Base-by-base conservation (phyloP, 2,113 vertebrate species). In the Notechis scutatus region DNA sequence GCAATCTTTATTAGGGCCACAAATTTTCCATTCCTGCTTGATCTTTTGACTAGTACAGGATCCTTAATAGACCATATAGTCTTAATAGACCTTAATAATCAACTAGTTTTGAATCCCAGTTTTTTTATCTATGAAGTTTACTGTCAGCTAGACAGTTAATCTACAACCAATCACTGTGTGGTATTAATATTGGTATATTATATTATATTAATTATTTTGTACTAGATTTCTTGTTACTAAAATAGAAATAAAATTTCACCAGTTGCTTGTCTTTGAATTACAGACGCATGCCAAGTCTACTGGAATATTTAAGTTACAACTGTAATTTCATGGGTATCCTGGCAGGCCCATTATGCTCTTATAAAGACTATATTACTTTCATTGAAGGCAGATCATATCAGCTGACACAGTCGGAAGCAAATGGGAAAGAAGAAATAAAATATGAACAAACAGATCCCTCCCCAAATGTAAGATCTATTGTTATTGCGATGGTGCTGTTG, bases 271-370 rank as follows among this genome's bases (percentile, higher is more conserved):
- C 93, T 97, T 97, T 96, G 57, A 91, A 92, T 96, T 97, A 4
- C 97, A 99, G 99, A 97, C 98, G 98, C 96, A 99, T 99, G 99
- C 99, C 99, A 92, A 99, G 98, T 97, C 97, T 99, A 87, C 97
- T 99, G 97, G 99, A 99, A 97, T 99, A 99, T 96, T 96, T 99
- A 95, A 99, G 99, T 97, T 99, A 99, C 97, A 99, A 98, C 97
- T 99, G 99, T 97, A 99, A 99, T 98, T 99, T 99, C 98, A 98
- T 99, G 99, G 99, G 99, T 92, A 99, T 99, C 97, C 98, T 99
- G 97, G 99, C 99, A 0, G 99, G 99, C 85, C 99, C 99, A 1
- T 98, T 99, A 55, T 99, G 98, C 98, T 99, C 99, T 93, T 99
- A 99, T 98, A 99, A 99, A 93, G 99, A 99, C 98, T 99, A 99